phyloP scores from a whole-genome alignment of 2,888 invertebrate species.

The Troides helena region DNA sequence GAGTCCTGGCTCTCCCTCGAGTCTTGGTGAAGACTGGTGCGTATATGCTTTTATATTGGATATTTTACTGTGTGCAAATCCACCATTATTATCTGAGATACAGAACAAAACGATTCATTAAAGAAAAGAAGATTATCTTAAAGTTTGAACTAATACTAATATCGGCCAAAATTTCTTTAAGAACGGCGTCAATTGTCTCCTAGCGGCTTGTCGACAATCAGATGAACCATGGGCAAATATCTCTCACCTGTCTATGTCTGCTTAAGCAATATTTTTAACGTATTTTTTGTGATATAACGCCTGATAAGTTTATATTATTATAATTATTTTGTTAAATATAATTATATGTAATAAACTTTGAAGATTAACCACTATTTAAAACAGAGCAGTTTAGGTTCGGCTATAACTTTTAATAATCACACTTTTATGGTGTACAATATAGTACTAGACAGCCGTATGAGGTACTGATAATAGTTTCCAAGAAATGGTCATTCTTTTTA shows the following conservation, averaged over 20 bases:
- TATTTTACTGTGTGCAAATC: neutral
- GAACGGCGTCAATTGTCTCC: no score
- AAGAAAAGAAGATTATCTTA: no score
- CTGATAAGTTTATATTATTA: no score
- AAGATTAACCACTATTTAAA: neutral
- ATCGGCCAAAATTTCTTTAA: no score
- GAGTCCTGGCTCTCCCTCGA: conserved; percentile 84
- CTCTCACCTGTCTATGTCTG: no score
- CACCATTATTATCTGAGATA: neutral
- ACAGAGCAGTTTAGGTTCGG: neutral
- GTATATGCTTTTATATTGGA: neutral
- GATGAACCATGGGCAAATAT: no score
- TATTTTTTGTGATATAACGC: no score
- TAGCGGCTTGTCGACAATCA: no score
- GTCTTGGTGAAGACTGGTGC: conserved; percentile 82
- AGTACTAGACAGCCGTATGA: neutral
- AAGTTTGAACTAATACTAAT: no score
- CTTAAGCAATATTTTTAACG: no score
- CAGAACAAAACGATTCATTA: no score
- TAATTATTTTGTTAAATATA: no score
- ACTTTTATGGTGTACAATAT: neutral
- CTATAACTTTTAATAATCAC: neutral
- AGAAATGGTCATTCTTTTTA: neutral
- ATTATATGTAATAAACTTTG: neutral
- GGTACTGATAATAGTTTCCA: neutral